phyloP scores from a whole-genome alignment of 2,888 invertebrate genomes.

The Tipula vernalis region DNA sequence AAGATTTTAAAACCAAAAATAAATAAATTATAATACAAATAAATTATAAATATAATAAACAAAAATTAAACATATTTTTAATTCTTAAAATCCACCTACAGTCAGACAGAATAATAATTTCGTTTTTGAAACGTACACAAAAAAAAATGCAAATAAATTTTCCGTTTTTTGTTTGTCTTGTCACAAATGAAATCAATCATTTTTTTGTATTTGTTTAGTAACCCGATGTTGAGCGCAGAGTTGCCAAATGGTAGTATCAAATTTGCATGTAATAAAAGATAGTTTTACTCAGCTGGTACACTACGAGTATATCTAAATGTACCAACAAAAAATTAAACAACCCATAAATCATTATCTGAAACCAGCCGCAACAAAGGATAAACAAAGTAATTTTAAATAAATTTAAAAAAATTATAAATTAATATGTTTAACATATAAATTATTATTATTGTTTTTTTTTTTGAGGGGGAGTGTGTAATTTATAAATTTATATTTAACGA shows the following conservation, averaged over 20 bases:
- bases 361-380: background rate
- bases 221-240: background rate
- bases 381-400: background rate
- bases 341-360: background rate
- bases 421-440: background rate
- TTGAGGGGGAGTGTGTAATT: background rate
- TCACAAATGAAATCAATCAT: background rate
- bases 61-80: background rate
- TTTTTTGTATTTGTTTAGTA: background rate
- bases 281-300: background rate
- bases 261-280: background rate
- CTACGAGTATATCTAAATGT: background rate
- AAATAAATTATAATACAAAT: background rate
- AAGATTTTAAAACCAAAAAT: background rate
- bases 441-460: background rate
- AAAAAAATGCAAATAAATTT: background rate
- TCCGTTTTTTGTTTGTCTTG: background rate
- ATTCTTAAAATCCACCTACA: background rate
- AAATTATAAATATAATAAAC: background rate
- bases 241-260: background rate
- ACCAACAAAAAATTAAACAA: background rate
- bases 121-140: background rate
- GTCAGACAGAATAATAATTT: background rate
- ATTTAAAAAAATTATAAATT: background rate
- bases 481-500: background rate